Base-by-base conservation (phyloP, 2,113 vertebrate species). In the Progne subis region DNA sequence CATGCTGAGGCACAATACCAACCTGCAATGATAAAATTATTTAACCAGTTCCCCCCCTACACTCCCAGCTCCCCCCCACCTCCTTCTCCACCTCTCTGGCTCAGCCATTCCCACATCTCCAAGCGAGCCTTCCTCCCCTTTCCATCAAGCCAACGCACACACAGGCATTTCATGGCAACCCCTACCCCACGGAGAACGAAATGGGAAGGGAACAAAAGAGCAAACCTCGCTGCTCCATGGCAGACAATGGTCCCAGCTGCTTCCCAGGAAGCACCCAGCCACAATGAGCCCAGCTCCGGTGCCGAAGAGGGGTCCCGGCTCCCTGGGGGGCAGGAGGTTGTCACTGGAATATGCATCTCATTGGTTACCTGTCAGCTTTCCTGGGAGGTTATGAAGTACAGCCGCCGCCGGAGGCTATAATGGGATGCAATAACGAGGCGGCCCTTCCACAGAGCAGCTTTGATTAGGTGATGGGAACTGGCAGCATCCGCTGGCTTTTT, bases 361-460 rank as follows among this genome's bases (percentile, higher is more conserved):
- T 96, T 97, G 97, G 96, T 95, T 86, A 97, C 96, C 95, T 97
- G 97, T 94, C 97, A 96, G 94, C 82, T 71, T 70, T 91, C 69
- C 86, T 53, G 86, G 94, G 95, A 43, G 28, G 91, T 75, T 95
- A 55, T 80, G 31, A 92, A 90, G 86, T 43, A 43, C 93, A 82
- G 94, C 77, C 11, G 17, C 77, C 46, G 95, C 95, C n/a, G 3
- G 82, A 59, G 95, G 95, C 81, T 44, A 37, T 87, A 96, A 93
- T 78, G 85, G 92, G 92, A 87, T 67, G 95, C 31, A 89, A 95
- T 87, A 94, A 95, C n/a, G 64, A 96, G 90, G 79, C 72, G 1
- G 82, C 74, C 74, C 96, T 91, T 81, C 41, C 24, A 77, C 90
- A 89, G 74, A 34, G 81, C 56, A 84, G 84, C 93, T 94, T 78